Evolutionary conservation across 2,797 vertebrate species (phyloP).

Genomic region (Poliocrania exsul): DNA sequence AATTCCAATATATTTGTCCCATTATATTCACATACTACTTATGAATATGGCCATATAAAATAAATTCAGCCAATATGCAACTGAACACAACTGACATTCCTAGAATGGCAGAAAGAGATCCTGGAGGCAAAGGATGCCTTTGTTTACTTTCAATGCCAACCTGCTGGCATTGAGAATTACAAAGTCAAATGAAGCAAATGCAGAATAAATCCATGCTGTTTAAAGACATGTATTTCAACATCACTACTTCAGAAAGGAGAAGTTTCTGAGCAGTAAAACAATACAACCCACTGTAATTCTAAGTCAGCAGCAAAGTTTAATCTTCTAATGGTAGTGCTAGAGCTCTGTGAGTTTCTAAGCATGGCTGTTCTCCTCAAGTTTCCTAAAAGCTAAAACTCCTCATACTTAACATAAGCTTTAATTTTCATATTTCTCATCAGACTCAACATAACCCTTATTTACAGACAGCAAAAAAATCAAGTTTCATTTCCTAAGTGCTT

Average conservation of each 20-base stretch:
- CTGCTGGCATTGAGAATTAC: background rate
- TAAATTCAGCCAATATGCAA: background rate
- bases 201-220: background rate
- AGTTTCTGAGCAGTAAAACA: background rate
- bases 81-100: background rate
- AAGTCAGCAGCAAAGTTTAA: background rate
- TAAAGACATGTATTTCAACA: background rate
- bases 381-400: background rate
- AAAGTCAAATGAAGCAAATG: background rate
- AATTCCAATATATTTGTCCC: background rate
- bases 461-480: background rate
- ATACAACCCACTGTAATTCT: background rate
- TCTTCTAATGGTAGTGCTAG: background rate
- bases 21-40: background rate
- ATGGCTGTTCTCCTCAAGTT: background rate
- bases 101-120: background rate
- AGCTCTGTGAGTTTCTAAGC: background rate
- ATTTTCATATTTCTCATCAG: background rate
- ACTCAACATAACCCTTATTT: background rate
- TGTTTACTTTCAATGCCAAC: background rate
- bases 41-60: background rate
- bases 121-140: conserved; percentile 30
- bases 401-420: background rate
- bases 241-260: background rate
- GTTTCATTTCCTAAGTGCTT: background rate